These are phyloP conservation scores for Galbula dea DNA, from an alignment of 2,113 vertebrate genomes.

Conservation along the genomic window DNA sequence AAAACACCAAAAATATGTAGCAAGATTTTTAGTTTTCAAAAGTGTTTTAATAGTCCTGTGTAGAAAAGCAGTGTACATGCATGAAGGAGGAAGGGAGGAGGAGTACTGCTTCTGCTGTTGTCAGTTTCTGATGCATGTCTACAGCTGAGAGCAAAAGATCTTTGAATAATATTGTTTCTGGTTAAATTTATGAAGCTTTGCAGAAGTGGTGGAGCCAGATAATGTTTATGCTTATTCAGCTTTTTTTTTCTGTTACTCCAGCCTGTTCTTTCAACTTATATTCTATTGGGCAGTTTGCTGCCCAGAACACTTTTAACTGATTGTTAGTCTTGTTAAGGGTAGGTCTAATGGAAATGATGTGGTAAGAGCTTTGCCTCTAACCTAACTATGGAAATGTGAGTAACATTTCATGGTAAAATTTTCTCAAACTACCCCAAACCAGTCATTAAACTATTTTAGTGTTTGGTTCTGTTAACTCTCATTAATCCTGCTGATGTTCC, in stretches of 20 bases:
- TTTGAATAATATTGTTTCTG: neutral
- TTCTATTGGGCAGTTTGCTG: neutral
- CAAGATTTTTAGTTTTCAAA: neutral
- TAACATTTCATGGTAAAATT: neutral
- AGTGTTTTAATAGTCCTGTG: neutral
- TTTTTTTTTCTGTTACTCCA: neutral
- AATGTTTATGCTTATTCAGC: neutral
- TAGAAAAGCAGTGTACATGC: neutral
- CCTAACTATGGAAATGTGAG: neutral
- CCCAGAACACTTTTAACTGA: neutral
- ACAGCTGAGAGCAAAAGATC: neutral
- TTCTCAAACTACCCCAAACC: neutral
- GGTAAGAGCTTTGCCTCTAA: neutral
- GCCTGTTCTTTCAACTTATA: neutral
- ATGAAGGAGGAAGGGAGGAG: neutral
- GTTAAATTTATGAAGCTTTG: neutral
- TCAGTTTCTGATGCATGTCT: neutral
- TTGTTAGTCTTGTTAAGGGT: neutral
- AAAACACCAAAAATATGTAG: neutral
- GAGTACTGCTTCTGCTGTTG: neutral
- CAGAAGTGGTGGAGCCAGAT: neutral
- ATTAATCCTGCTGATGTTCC: neutral
- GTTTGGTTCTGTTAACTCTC: neutral
- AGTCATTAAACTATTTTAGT: neutral
- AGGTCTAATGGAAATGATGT: neutral